Evolutionary conservation across 2,888 invertebrate species (phyloP), one percentile per base, ranked within the genome.

Genomic region (Reticulitermes lucifugus): DNA sequence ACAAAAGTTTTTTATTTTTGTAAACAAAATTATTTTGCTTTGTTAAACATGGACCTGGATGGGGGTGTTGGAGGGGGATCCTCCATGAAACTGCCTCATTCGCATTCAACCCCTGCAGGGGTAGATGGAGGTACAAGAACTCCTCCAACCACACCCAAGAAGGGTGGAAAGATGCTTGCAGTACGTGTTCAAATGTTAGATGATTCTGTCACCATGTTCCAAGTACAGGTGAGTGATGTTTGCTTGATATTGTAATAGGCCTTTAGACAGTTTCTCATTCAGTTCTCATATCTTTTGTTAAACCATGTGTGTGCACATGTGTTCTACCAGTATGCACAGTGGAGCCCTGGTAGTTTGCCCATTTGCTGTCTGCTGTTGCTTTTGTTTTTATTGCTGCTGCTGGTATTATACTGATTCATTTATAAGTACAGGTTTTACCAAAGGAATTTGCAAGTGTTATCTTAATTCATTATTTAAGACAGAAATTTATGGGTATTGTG

Each of bases 111-210:
- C 88, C 96, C 96, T 87, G 96, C 96, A 85, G 96, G 96, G 87
- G 96, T 96, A 89, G 96, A 96, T 92, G 94, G 95, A 88, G 92
- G 89, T 77, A 92, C 92, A 87, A 93, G 95, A 87, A 96, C 96
- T 87, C 95, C 96, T 86, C 96, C 96, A 83, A 93, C 96, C 88
- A 96, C 96, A 88, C 96, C 95, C 84, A 94, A 96, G 89, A 96
- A 96, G 89, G 95, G 95, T 89, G 97, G 97, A 90, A 97, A 97
- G 91, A 97, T 97, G 95, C 93, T 97, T 87, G 96, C 96, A 84
- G 95, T 97, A 87, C 93, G 96, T 88, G 95, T 97, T 85, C 96
- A 96, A 91, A 97, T 97, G 97, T 92, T 97, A 88, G 97, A 97
- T 90, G 97, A 97, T 91, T 94, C 96, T 83, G 93, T 96, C 90